Evolutionary conservation across 2,888 invertebrate genomes (phyloP), one percentile per base, ranked within the genome.

Genomic region (Eurytoma californica): DNA sequence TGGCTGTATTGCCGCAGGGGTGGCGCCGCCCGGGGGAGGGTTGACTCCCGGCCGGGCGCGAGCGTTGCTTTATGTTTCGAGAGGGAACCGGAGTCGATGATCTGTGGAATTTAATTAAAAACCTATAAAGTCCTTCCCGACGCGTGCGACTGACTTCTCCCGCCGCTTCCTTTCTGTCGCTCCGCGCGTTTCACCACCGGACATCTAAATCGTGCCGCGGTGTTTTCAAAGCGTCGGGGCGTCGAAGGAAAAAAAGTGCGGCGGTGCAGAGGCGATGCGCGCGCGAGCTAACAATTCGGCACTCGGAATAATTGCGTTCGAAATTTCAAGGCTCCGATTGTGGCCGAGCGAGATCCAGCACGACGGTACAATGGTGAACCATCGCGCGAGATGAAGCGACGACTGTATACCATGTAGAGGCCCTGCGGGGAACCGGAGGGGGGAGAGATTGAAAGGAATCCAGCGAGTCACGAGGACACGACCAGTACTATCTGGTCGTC

Each of bases 381-480:
- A 24, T 39, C 18, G 60, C 18, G 18, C 30, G 30, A 69, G 20
- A 57, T 30, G 57, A 12, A 57, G 57, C 20, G 9, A 2, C 24
- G 14, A 57, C 24, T 24, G 66, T 66, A 66, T 13, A 47, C 3
- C 60, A 68, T 14, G 16, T 1, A n/a, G 20, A 47, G 28, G 18
- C 39, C 4, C 49, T 24, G 24, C 72, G 53, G 16, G 66, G n/a
- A 61, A 28, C 39, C 3, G 24, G n/a, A 30, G 9, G 18, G 63
- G 51, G 24, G 18, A 20, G 67, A 72, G 78, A 72, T 68, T 68
- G 68, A 78, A 78, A 78, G 78, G 73, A 77, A 73, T 73, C 68
- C 60, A 72, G 77, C 72, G 28, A 77, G 72, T 67, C 58, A 39
- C 60, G 67, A n/a, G 66, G 53, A 60, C 9, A n/a, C 58, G 53